phyloP scores from a whole-genome alignment of 2,113 vertebrate genomes.

The Coturnix japonica region DNA sequence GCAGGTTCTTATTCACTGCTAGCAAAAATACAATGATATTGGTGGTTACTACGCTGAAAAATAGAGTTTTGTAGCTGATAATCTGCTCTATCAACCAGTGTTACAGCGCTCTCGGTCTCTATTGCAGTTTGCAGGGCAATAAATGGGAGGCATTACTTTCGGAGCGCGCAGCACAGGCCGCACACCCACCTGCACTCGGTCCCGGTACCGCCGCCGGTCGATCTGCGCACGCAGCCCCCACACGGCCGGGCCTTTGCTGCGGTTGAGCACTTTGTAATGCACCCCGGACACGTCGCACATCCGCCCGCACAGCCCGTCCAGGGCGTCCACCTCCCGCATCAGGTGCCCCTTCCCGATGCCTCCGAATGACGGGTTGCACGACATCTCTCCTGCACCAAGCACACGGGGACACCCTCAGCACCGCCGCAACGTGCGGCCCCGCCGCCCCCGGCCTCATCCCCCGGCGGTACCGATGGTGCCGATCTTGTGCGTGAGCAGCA shows the following conservation, averaged over 20 bases:
- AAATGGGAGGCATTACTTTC: too few species aligned
- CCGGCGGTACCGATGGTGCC: constrained; percentile 82
- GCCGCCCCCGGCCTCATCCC: too few species aligned
- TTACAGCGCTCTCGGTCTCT: too few species aligned
- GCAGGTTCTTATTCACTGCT: too few species aligned
- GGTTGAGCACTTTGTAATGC: constrained; percentile 94
- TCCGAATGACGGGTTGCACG: constrained; percentile 95
- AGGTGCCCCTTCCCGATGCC: constrained; percentile 96
- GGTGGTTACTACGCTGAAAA: too few species aligned
- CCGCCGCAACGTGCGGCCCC: too few species aligned
- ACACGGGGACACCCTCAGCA: neutral
- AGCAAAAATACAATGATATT: too few species aligned
- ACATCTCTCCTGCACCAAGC: constrained; percentile 84
- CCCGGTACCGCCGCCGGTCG: constrained; percentile 87
- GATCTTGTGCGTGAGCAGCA: constrained; percentile 90
- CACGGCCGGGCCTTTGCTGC: constrained; percentile 92
- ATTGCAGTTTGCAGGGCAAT: too few species aligned
- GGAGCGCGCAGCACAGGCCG: too few species aligned
- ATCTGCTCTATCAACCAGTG: too few species aligned
- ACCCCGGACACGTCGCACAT: constrained; percentile 90
- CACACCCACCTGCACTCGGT: constrained; percentile 88
- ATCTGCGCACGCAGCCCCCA: constrained; percentile 96
- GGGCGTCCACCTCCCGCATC: constrained; percentile 90
- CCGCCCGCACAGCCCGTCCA: constrained; percentile 92
- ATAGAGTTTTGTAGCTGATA: too few species aligned